These are phyloP conservation scores for Ochlodes sylvanus DNA, from an alignment of 2,888 invertebrate genomes.

Conservation along the genomic window DNA sequence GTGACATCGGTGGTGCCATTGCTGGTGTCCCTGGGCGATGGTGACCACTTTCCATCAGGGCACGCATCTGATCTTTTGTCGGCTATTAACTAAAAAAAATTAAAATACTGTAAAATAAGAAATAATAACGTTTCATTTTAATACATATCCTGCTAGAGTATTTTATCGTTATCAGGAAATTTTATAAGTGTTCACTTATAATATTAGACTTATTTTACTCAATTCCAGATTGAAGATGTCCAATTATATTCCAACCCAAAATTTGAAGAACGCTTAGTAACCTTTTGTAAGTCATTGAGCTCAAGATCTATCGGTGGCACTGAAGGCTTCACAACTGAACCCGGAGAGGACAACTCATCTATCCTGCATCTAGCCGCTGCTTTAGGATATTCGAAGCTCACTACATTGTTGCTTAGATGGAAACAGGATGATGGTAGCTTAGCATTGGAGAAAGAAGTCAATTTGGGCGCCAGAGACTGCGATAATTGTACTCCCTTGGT, in stretches of 20 bases:
- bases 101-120: no score
- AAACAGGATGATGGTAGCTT: conserved; percentile 94
- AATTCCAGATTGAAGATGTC: conserved; percentile 84
- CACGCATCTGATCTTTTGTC: no score
- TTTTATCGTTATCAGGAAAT: no score
- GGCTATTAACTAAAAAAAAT: no score
- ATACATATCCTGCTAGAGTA: no score
- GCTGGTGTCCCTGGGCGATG: no score
- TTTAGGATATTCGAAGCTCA: conserved; percentile 94
- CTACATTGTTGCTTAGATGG: conserved; percentile 94
- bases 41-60: no score
- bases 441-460: conserved; percentile 95
- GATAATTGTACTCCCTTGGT: conserved; percentile 97
- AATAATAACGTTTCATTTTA: no score
- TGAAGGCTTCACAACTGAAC: conserved; percentile 84
- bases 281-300: conserved; percentile 92
- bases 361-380: conserved; percentile 96
- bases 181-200: neutral
- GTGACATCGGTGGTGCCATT: no score
- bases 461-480: conserved; percentile 94
- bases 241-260: conserved; percentile 88
- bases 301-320: conserved; percentile 71
- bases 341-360: conserved; percentile 86
- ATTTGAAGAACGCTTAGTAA: conserved; percentile 94
- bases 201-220: conserved; percentile 17